Percentiles rank a stretch among this genome's conserved stretches.
Conservation (phyloP, 1,140 invertebrate genomes). For the Micrasema longulum region DNA sequence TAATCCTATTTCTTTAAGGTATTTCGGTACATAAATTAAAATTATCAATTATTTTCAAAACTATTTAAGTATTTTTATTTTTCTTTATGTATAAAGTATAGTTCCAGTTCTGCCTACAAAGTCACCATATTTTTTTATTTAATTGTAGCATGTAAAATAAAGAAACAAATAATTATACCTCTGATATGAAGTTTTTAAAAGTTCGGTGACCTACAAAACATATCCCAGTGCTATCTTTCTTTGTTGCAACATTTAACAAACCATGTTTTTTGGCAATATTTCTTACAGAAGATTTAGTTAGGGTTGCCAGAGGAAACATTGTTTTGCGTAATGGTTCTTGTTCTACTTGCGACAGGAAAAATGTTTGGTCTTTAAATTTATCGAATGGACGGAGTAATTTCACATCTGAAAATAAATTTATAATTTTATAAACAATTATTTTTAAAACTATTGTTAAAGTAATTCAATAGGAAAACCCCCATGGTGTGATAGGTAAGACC, state of each 20-base stretch:
- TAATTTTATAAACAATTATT: no score
- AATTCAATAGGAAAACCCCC: no score
- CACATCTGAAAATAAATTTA: constrained; percentile 39
- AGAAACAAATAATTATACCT: constrained; percentile 70
- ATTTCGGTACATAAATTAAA: no score
- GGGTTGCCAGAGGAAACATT: constrained; percentile 91
- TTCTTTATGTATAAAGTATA: no score
- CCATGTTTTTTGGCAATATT: constrained; percentile 79
- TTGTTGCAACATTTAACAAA: constrained; percentile 80
- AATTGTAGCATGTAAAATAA: no score
- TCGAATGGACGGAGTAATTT: constrained; percentile 80
- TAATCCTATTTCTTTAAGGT: no score
- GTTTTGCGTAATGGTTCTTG: constrained; percentile 81
- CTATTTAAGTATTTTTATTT: no score
- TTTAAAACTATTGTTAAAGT: no score
- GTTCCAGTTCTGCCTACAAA: no score
- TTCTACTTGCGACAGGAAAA: constrained; percentile 90
- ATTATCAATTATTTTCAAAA: no score
- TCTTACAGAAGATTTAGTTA: constrained; percentile 84
- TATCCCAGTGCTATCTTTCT: constrained; percentile 95
- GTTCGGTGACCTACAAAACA: constrained; percentile 93
- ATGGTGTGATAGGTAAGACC: no score
- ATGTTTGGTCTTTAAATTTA: constrained; percentile 92
- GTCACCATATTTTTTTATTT: no score
- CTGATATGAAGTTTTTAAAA: constrained; percentile 81